Base-by-base conservation (phyloP, 2,888 invertebrate species). In the Zhuqinia jingwanae region DNA sequence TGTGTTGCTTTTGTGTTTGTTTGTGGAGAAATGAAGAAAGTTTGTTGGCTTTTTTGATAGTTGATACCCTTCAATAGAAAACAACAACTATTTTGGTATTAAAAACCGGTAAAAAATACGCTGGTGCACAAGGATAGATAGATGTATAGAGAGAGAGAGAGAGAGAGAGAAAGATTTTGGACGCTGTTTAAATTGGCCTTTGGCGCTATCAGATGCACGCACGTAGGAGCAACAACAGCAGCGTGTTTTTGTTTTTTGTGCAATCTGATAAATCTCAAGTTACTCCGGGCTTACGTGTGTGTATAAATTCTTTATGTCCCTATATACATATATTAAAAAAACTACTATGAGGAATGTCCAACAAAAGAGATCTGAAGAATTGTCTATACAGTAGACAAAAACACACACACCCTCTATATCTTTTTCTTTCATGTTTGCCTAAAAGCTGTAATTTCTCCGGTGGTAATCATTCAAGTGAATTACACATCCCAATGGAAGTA, bases 201-300 rank as follows among this genome's bases (percentile, higher is more conserved):
- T 42, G 65, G 65, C 65, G 25, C 60, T 60, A 68, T 65, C 42
- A 30, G 68, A 8, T 45, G 45, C 45, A 68, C 17, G 17, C n/a
- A 36, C 36, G 45, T 22, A 68, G 42, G 17, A 42, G 42, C 36
- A 42, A 42, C 1, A 45, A 8, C 10, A 30, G 58, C 25, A 11
- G 25, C 27, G 63, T 30, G 42, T 65, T 65, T 13, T 50, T 45
- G 42, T 45, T 42, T 45, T 36, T 36, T 36, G n/a, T 65, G 45
- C 68, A 68, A 42, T 68, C 45, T 68, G 42, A 45, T 45, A 68
- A 65, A 11, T 65, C 68, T 68, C 68, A 68, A 30, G 45, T 65
- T 65, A 56, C 22, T n/a, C n/a, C n/a, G n/a, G n/a, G n/a, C n/a
- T n/a, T n/a, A n/a, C n/a, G n/a, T n/a, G n/a, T n/a, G n/a, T n/a